Evolutionary conservation across 2,888 invertebrate species (phyloP), one percentile per base, ranked within the genome.

Genomic region (Agrenia bidenticulata): DNA sequence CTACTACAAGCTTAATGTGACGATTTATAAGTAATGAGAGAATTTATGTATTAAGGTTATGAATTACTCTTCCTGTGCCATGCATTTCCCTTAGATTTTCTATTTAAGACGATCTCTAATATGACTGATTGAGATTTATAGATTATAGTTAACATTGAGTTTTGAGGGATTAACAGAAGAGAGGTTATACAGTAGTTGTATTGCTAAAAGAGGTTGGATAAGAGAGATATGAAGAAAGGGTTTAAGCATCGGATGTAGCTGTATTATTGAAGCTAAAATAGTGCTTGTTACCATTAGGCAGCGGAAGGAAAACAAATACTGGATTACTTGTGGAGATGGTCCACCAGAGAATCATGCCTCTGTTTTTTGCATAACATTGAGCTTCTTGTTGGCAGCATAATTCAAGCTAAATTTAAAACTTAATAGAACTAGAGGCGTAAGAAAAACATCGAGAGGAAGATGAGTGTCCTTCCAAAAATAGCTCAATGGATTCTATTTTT

Each of bases 401-500:
- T 13, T 21, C 23, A 51, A 23, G 13, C 23, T 51, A 51, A 51
- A 51, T 51, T 15, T 51, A 51, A 51, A 24, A 51, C 19, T 17
- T 5, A 19, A 24, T 51, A 23, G 51, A 19, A 24, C 5, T 23
- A 51, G 17, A 51, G 24, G 19, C 13, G 5, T 49, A 26, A 53
- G 27, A 57, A 32, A 56, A 63, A 63, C 51, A 49, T 42, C 45
- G 50, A 55, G 49, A 24, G 53, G 23, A 26, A 32, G 41, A 45
- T 41, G 45, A 55, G 60, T 49, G 56, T 54, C 64, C 49, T 60
- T 64, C 64, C 60, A 49, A 55, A 64, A 64, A 64, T 64, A 64
- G 26, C 42, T 54, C 24, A 37, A 42, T 60, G 24, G 21, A 9
- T 45, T 64, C 64, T 64, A 64, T 64, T 64, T 64, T 53, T 64